These are phyloP conservation scores for Pilophorus perplexus DNA, from an alignment of 2,888 invertebrate genomes.

Conservation along the genomic window DNA sequence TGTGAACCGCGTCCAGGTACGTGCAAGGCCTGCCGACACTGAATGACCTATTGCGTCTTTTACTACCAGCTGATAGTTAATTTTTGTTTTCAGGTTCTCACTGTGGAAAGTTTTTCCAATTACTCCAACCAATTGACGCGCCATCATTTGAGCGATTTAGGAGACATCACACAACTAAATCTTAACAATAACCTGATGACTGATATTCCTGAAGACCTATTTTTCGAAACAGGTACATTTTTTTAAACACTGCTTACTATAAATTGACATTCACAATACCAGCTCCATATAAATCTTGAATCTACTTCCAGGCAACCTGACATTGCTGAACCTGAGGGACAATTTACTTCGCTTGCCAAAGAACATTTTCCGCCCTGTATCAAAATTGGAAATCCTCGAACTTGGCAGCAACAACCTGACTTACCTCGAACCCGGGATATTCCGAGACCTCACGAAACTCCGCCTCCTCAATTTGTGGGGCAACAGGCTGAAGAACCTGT, in stretches of 20 bases:
- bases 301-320: constrained; percentile 55
- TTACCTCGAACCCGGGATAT: constrained; percentile 61
- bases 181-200: constrained; percentile 63
- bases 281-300: too few relatives aligned
- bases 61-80: too few relatives aligned
- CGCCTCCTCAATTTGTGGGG: constrained; percentile 65
- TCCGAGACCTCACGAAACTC: constrained; percentile 61
- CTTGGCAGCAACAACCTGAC: constrained; percentile 66
- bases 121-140: constrained; percentile 59
- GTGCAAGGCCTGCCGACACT: too few relatives aligned
- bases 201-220: constrained; percentile 61
- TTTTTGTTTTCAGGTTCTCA: constrained; percentile 57
- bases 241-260: too few relatives aligned
- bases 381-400: constrained; percentile 60
- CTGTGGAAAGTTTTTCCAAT: constrained; percentile 52
- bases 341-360: constrained; percentile 61
- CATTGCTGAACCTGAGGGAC: constrained; percentile 63
- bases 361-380: constrained; percentile 58
- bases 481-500: constrained; percentile 65
- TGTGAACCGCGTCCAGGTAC: constrained; percentile 50
- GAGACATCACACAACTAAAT: constrained; percentile 57
- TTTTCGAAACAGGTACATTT: constrained; percentile 57
- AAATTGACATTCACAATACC: too few relatives aligned
- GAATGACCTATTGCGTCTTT: too few relatives aligned
- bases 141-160: constrained; percentile 60